Evolutionary conservation across 2,888 invertebrate species (phyloP).

Genomic region (Plagiodera versicolora): DNA sequence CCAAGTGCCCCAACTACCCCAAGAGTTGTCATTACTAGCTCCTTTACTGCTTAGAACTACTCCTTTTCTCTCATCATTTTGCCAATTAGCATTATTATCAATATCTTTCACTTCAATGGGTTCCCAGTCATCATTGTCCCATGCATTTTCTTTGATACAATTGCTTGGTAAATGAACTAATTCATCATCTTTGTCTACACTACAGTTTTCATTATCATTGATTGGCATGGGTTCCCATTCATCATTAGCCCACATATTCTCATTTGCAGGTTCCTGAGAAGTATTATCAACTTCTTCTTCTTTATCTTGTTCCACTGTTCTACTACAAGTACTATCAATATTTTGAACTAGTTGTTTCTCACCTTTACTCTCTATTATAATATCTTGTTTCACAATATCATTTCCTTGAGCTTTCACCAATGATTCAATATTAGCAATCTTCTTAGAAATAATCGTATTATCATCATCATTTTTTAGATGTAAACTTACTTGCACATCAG

Average conservation of each 20-base stretch:
- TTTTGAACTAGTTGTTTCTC: too few species aligned
- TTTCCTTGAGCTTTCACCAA: not conserved
- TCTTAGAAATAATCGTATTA: not conserved
- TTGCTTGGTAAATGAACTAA: constrained; percentile 6
- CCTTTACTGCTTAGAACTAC: not conserved
- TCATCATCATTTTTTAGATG: not conserved
- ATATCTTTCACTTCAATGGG: constrained; percentile 53
- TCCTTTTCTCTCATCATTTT: constrained; percentile 14
- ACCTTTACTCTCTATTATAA: not conserved
- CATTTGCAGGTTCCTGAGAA: constrained; percentile 2
- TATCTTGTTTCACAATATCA: not conserved
- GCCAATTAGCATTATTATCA: not conserved
- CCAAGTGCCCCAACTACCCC: constrained; percentile 70
- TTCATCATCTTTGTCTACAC: constrained; percentile 27
- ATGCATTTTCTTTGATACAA: constrained; percentile 50
- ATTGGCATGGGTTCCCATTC: constrained; percentile 40
- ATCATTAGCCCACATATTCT: constrained; percentile 57
- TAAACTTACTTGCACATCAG: not conserved
- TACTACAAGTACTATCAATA: not conserved
- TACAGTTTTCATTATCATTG: not conserved
- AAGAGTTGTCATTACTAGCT: constrained; percentile 20
- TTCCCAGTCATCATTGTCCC: constrained; percentile 57
- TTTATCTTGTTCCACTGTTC: not conserved
- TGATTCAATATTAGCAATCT: not conserved
- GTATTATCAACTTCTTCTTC: not conserved